Evolutionary conservation across 2,113 vertebrate genomes (phyloP).

Genomic region (Chamaetylas fuelleborni): DNA sequence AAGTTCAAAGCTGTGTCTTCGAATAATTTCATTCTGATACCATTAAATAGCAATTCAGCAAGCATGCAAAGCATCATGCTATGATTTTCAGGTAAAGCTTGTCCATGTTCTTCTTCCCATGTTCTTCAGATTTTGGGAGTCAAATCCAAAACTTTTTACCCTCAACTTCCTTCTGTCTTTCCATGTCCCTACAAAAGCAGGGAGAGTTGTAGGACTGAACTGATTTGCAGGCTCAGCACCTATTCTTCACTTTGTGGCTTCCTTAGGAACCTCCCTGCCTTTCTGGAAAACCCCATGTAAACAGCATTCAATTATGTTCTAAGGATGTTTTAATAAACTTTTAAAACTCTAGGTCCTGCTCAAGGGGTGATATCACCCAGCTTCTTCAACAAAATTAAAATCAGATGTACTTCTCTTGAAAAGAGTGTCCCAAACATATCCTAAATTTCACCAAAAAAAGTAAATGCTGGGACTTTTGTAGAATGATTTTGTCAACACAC

Average conservation of each 20-base stretch:
- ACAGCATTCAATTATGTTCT: background rate
- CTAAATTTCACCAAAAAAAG: background rate
- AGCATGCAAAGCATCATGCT: too few species aligned
- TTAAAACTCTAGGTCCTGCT: background rate
- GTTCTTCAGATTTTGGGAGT: background rate
- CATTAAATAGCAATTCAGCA: background rate
- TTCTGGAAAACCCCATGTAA: background rate
- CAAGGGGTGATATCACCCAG: background rate
- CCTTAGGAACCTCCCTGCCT: background rate
- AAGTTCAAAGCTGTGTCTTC: background rate
- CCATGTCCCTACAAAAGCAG: background rate
- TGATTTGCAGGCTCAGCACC: fast-evolving
- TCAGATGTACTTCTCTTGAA: background rate
- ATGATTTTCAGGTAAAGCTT: background rate
- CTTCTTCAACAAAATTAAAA: background rate
- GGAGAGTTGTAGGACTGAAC: background rate
- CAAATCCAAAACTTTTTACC: background rate
- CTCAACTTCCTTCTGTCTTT: background rate
- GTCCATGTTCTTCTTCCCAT: background rate
- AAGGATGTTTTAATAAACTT: background rate
- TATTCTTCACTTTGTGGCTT: background rate
- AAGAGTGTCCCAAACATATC: background rate
- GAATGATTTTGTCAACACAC: background rate
- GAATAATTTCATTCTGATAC: background rate
- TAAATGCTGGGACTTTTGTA: background rate